Base-by-base conservation (phyloP, 2,797 vertebrate species). In the Hippoglossus hippoglossus region DNA sequence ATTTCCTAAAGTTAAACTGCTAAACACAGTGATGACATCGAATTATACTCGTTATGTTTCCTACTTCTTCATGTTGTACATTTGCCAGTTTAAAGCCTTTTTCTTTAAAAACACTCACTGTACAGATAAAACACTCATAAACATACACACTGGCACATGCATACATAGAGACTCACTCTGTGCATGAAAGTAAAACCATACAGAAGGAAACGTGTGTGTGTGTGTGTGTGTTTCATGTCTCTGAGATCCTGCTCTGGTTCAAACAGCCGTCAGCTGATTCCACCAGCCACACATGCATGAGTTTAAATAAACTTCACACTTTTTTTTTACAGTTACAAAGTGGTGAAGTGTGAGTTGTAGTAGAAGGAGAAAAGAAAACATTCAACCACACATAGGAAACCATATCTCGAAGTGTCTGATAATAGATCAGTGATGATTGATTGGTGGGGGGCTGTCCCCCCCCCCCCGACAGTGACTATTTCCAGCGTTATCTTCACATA, bases 91-190 rank as follows among this genome's bases (percentile, higher is more conserved):
- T 16, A 89, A 87, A 78, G 77, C 83, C 69, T 67, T 81, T 79
- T 81, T 84, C 78, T 25, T 18, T 28, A 83, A 87, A 89, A 89
- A 86, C 75, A 80, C 76, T 70, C 75, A 55, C 59, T 60, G 11
- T 62, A 72, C 65, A 85, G 75, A 81, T 47, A 52, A 59, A 66
- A 89, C 69, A 79, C 70, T 65, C 68, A 61, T 6, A 82, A 72
- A 83, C 87, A 87, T 31, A 88, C 89, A 79, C 78, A 79, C 85
- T 83, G 79, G 67, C 78, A 92, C 90, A 91, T 92, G 90, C 88
- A 92, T 87, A 89, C 91, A 77, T 46, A 83, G 79, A 85, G 69
- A 79, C 79, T 85, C 80, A 74, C 83, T 88, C 76, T 44, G 81
- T 76, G 81, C 0, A 15, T 78, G 49, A 70, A 86, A 63, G 63